Evolutionary conservation across 2,888 invertebrate species (phyloP).

Genomic region (Drosophila macrothrix): DNA sequence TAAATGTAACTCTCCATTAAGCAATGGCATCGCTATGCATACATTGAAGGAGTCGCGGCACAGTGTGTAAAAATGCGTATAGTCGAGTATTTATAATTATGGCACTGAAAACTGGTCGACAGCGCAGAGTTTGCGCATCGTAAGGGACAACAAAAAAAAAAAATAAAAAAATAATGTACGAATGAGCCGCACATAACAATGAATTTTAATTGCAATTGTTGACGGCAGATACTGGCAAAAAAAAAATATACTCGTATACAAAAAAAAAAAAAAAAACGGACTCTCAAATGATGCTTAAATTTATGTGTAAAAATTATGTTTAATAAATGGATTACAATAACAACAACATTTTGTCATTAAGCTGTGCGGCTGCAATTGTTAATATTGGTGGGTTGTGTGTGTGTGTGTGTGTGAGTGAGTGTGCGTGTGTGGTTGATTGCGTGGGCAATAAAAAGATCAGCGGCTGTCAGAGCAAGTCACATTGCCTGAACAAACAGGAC

Average conservation of each 20-base stretch:
- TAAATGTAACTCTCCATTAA: constrained; percentile 76
- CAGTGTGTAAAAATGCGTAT: constrained; percentile 25
- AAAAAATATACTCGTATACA: too few relatives aligned
- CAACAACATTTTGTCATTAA: constrained; percentile 29
- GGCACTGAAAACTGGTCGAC: constrained; percentile 62
- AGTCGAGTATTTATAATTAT: constrained; percentile 71
- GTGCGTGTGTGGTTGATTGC: constrained; percentile 33
- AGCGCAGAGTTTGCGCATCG: constrained; percentile 21
- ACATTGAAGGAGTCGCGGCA: constrained; percentile 20
- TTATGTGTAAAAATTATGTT: constrained; percentile 74
- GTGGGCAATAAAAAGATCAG: constrained; percentile 75
- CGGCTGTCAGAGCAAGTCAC: constrained; percentile 47
- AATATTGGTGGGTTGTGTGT: constrained; percentile 9
- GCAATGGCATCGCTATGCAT: constrained; percentile 30
- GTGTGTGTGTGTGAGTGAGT: constrained; percentile 2
- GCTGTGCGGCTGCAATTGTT: constrained; percentile 47
- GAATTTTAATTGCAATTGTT: constrained; percentile 74
- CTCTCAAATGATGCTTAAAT: constrained; percentile 59
- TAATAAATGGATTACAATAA: constrained; percentile 79
- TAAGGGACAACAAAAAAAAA: neutral
- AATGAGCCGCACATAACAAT: constrained; percentile 75
- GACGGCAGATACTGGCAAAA: constrained; percentile 22
- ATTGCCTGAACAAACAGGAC: constrained; percentile 24
- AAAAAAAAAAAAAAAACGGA: constrained; percentile 8
- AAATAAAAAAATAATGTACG: constrained; percentile 60